phyloP scores from a whole-genome alignment of 2,888 invertebrate genomes.

The Matsumyia berberina region DNA sequence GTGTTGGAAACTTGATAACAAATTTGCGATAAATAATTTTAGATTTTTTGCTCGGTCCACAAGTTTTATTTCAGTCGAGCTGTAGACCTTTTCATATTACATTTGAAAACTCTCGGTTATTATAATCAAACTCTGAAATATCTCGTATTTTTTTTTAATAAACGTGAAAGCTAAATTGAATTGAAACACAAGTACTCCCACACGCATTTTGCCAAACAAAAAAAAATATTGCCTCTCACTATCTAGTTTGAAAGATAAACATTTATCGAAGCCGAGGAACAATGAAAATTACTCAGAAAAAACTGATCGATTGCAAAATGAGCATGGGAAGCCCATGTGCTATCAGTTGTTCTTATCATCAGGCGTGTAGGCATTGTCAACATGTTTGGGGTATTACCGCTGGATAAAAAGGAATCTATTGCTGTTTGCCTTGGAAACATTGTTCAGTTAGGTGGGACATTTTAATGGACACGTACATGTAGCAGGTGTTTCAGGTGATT shows the following conservation, averaged over 20 bases:
- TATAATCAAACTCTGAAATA: no score
- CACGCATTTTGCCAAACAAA: neutral
- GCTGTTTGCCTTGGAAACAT: neutral
- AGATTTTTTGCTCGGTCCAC: no score
- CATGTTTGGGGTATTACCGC: neutral
- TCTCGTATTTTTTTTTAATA: no score
- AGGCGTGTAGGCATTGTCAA: neutral
- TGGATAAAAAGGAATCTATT: neutral
- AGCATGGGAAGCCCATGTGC: neutral
- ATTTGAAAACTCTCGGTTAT: no score
- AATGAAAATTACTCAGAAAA: constrained; percentile 4
- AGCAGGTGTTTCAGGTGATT: no score
- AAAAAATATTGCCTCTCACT: neutral
- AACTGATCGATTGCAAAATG: constrained; percentile 2
- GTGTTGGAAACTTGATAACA: no score
- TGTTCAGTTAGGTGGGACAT: neutral
- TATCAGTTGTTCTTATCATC: neutral
- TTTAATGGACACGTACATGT: neutral
- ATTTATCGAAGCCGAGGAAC: neutral
- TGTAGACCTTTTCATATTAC: no score
- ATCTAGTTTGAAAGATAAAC: constrained; percentile 1
- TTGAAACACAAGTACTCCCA: neutral
- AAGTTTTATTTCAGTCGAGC: no score
- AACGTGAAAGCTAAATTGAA: neutral
- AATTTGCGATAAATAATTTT: no score